These are phyloP conservation scores for Boulengerochromis microlepis DNA, from an alignment of 2,113 vertebrate genomes.

Conservation along the genomic window DNA sequence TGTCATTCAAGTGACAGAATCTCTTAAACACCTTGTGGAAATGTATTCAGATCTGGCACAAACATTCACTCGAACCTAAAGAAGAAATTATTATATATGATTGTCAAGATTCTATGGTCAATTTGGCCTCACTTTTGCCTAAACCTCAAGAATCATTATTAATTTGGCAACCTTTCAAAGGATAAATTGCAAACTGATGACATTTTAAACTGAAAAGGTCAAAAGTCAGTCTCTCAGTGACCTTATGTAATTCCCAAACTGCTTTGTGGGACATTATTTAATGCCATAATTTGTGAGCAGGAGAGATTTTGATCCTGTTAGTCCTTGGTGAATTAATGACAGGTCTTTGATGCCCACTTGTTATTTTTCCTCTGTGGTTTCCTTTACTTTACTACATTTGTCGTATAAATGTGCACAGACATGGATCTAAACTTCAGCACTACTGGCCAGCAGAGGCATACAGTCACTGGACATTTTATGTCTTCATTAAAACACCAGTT, in stretches of 20 bases:
- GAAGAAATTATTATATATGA: not conserved
- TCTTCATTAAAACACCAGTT: not conserved
- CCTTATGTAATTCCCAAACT: not conserved
- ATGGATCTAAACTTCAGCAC: not conserved
- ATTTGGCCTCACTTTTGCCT: not conserved
- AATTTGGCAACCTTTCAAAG: not conserved
- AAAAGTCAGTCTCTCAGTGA: not conserved
- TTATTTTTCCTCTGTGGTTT: not conserved
- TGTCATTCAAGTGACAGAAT: not conserved
- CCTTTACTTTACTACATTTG: not conserved
- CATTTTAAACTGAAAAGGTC: not conserved
- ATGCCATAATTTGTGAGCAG: not conserved
- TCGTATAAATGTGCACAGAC: not conserved
- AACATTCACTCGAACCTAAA: not conserved
- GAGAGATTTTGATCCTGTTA: no score
- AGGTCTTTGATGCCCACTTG: not conserved
- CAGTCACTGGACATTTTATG: not conserved
- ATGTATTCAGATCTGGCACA: not conserved
- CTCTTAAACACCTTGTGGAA: not conserved
- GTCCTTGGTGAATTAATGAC: not conserved
- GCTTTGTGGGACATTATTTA: not conserved
- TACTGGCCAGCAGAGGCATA: not conserved
- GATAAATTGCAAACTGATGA: not conserved
- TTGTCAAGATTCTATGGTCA: not conserved
- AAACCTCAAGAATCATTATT: not conserved